Evolutionary conservation across 2,797 vertebrate genomes (phyloP).

Genomic region (Zalophus californianus): DNA sequence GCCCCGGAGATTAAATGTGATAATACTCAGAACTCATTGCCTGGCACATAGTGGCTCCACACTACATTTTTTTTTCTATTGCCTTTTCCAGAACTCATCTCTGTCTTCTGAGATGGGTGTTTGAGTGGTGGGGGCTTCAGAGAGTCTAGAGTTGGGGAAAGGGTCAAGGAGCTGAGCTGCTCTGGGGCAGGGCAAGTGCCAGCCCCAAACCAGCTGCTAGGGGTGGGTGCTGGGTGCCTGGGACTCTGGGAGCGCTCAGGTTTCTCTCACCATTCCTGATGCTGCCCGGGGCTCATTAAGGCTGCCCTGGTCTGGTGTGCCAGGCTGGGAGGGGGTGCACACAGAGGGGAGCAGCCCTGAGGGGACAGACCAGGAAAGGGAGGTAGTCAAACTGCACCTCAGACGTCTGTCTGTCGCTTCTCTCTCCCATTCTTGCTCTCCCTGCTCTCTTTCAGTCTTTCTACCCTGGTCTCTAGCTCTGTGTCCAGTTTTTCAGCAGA

Average conservation of each 20-base stretch:
- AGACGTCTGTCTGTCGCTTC: background rate
- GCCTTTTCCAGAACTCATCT: slow-evolving; percentile 9
- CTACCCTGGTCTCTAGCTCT: background rate
- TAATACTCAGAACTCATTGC: background rate
- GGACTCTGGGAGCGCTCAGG: slow-evolving; percentile 60
- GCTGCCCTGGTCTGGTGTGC: slow-evolving; percentile 67
- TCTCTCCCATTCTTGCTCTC: background rate
- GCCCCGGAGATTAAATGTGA: background rate
- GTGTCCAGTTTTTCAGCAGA: background rate
- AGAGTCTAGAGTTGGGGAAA: background rate
- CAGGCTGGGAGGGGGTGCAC: slow-evolving; percentile 31
- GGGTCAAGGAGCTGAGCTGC: slow-evolving; percentile 18
- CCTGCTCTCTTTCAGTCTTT: background rate
- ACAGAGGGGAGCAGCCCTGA: background rate
- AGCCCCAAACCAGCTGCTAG: slow-evolving; percentile 73
- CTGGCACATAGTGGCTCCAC: background rate
- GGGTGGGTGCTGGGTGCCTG: slow-evolving; percentile 64
- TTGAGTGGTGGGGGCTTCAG: background rate
- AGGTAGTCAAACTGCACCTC: background rate
- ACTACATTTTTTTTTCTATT: background rate
- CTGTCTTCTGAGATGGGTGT: background rate
- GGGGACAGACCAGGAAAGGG: background rate
- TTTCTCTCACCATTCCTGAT: slow-evolving; percentile 84
- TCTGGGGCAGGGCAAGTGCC: slow-evolving; percentile 7
- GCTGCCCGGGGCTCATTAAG: slow-evolving; percentile 69